Conservation (phyloP, 2,797 vertebrate species). For the Parauchenoglanis punctatus region DNA sequence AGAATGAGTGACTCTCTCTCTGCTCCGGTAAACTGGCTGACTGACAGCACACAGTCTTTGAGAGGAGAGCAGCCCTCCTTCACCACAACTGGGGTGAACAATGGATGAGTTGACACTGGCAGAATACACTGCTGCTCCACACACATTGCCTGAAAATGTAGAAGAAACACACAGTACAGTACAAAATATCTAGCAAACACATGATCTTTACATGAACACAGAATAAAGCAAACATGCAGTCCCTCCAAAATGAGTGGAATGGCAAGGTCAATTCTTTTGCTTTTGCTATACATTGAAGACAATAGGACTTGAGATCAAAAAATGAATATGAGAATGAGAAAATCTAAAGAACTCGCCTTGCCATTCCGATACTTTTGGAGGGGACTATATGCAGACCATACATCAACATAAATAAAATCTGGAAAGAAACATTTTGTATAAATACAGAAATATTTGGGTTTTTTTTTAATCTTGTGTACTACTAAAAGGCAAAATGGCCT, state of each 20-base stretch:
- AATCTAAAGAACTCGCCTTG: neutral
- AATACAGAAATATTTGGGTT: neutral
- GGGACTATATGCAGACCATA: neutral
- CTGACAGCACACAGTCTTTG: constrained; percentile 86
- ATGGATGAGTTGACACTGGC: constrained; percentile 80
- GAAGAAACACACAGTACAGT: neutral
- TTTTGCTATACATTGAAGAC: neutral
- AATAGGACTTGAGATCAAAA: neutral
- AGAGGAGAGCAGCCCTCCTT: constrained; percentile 83
- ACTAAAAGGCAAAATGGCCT: neutral
- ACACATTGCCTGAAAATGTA: constrained; percentile 80
- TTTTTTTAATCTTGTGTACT: neutral
- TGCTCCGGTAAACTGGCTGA: constrained; percentile 92
- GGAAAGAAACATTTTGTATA: neutral
- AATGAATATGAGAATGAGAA: neutral
- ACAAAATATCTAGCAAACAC: neutral
- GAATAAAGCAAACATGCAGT: too few species aligned
- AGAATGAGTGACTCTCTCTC: constrained; percentile 90
- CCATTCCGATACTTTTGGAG: neutral
- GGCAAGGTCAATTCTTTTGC: neutral
- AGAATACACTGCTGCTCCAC: constrained; percentile 85
- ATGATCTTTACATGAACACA: neutral
- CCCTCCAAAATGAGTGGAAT: neutral
- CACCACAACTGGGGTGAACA: constrained; percentile 87
- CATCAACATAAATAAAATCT: neutral